Evolutionary conservation across 2,113 vertebrate genomes (phyloP).

Genomic region (Oceanodroma tethys): DNA sequence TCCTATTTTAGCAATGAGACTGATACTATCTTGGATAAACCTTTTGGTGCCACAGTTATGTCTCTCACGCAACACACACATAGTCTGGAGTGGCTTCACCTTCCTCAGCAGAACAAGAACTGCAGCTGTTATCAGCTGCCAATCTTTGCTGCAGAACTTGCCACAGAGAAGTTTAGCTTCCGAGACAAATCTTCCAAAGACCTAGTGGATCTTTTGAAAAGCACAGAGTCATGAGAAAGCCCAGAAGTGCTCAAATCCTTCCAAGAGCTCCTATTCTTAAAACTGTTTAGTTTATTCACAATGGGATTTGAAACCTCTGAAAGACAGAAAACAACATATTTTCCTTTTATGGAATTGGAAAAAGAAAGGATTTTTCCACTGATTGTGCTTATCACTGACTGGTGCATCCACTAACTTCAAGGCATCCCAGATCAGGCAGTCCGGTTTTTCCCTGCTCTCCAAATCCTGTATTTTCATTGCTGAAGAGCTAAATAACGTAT

Average conservation of each 20-base stretch:
- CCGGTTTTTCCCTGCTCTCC: neutral
- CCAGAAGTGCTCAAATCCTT: neutral
- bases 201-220: neutral
- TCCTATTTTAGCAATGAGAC: neutral
- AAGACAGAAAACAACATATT: neutral
- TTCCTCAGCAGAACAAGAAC: neutral
- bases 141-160: neutral
- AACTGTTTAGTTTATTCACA: neutral
- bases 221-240: neutral
- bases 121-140: neutral
- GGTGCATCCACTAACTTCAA: neutral
- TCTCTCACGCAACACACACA: neutral
- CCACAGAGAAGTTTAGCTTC: neutral
- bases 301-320: neutral
- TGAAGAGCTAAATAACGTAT: neutral
- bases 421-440: neutral
- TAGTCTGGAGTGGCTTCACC: neutral
- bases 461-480: neutral
- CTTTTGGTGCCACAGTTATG: neutral
- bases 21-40: neutral
- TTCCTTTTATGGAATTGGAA: neutral
- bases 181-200: neutral
- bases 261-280: neutral
- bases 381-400: neutral
- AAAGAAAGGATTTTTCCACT: neutral